Evolutionary conservation across 1,140 invertebrate species (phyloP).

Genomic region (Calliopsis andreniformis): DNA sequence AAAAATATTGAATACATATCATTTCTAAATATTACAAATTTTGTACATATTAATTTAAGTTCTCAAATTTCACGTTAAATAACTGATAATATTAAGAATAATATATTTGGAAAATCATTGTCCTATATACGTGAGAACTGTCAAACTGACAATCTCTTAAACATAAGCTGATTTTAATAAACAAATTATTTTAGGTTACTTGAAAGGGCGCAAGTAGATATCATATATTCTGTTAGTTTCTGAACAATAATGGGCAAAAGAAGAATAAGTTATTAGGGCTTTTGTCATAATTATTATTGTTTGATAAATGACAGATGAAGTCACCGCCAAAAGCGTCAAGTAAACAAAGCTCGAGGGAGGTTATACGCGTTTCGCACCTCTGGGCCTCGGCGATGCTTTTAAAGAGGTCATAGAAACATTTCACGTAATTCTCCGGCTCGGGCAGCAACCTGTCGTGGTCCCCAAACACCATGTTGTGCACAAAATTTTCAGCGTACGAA

Average conservation of each 20-base stretch:
- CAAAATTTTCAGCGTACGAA: slow-evolving; percentile 63
- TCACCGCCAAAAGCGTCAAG: slow-evolving; percentile 55
- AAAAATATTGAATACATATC: background rate
- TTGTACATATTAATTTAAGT: slow-evolving; percentile 7
- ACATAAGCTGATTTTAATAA: slow-evolving; percentile 9
- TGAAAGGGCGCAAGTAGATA: slow-evolving; percentile 37
- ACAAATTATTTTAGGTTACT: slow-evolving; percentile 52
- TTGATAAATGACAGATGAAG: slow-evolving; percentile 42
- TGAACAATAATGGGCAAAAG: background rate
- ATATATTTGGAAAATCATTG: background rate
- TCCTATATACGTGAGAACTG: slow-evolving; percentile 12
- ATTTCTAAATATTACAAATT: background rate
- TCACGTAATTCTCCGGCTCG: slow-evolving; percentile 82
- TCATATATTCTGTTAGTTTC: background rate
- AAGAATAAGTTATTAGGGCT: background rate
- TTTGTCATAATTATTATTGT: slow-evolving; percentile 13
- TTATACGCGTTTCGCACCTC: slow-evolving; percentile 80
- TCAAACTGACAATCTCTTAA: slow-evolving; percentile 36
- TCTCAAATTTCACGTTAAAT: background rate
- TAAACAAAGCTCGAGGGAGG: slow-evolving; percentile 74
- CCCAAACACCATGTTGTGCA: slow-evolving; percentile 75
- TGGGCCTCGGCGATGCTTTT: slow-evolving; percentile 82
- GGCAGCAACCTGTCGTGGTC: slow-evolving; percentile 81
- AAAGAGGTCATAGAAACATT: slow-evolving; percentile 84
- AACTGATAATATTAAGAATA: background rate